A percentile compares a stretch with the other conserved stretches of the same genome.
Evolutionary conservation across 2,797 vertebrate genomes (phyloP).

Genomic region (Thripadectes ignobilis): DNA sequence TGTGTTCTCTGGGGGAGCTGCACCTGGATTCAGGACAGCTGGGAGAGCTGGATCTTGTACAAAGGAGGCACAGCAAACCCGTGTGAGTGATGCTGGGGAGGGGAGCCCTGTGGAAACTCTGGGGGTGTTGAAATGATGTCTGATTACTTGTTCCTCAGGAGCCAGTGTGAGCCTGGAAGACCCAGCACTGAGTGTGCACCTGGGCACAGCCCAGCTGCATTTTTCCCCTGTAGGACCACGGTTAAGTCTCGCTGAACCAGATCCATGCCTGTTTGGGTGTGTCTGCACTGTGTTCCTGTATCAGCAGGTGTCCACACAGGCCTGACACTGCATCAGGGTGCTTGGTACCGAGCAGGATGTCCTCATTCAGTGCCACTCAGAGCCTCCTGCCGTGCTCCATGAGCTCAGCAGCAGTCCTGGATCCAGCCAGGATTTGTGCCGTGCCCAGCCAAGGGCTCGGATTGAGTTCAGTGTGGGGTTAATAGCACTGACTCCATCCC

Average conservation of each 20-base stretch:
- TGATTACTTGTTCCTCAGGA: neutral
- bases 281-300: accelerated
- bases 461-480: neutral
- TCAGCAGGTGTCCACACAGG: neutral
- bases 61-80: neutral
- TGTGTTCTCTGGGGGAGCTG: neutral
- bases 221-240: accelerated
- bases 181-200: neutral
- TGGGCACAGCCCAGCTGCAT: neutral
- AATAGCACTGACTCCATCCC: neutral
- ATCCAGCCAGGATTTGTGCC: neutral
- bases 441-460: neutral
- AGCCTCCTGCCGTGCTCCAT: neutral
- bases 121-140: neutral
- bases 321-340: accelerated
- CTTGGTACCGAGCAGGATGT: neutral
- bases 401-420: neutral
- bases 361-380: neutral
- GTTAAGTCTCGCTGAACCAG: neutral
- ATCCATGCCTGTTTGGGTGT: neutral
- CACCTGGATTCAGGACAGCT: neutral
- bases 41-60: neutral
- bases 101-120: neutral
- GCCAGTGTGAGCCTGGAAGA: neutral
- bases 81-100: neutral